phyloP scores from a whole-genome alignment of 2,888 invertebrate genomes.

The Callosobruchus maculatus region DNA sequence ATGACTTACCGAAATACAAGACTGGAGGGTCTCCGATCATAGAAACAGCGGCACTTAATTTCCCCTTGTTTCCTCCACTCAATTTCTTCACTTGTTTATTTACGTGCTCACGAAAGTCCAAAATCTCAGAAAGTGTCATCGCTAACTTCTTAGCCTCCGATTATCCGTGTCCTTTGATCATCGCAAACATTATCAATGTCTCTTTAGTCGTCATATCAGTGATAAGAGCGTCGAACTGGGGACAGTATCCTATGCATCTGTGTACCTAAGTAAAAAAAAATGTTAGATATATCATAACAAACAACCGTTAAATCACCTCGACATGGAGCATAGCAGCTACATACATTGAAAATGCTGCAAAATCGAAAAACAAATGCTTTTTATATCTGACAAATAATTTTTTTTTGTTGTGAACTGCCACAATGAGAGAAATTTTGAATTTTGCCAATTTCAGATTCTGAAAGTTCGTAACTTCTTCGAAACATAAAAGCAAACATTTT shows the following conservation, averaged over 20 bases:
- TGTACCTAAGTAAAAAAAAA: conserved; percentile 51
- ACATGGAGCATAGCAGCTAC: too few relatives aligned
- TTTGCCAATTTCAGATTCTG: too few relatives aligned
- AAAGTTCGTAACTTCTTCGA: too few relatives aligned
- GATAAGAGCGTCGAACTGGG: conserved; percentile 56
- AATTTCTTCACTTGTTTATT: conserved; percentile 47
- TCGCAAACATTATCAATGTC: conserved; percentile 52
- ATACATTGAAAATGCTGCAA: too few relatives aligned
- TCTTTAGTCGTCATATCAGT: conserved; percentile 56
- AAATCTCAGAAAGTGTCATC: conserved; percentile 43
- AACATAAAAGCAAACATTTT: too few relatives aligned
- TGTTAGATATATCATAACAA: too few relatives aligned
- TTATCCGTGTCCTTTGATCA: conserved; percentile 49
- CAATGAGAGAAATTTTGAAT: too few relatives aligned
- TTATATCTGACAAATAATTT: too few relatives aligned
- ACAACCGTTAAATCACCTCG: too few relatives aligned
- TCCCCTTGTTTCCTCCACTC: conserved; percentile 57
- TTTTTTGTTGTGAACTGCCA: too few relatives aligned
- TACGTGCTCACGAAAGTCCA: conserved; percentile 47
- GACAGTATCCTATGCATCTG: conserved; percentile 56
- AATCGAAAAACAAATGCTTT: too few relatives aligned
- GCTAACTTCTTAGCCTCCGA: conserved; percentile 37
- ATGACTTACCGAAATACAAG: conserved; percentile 51
- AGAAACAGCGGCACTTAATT: conserved; percentile 55
- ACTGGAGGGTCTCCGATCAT: conserved; percentile 55